These are phyloP conservation scores for Gnathonemus longibarbis DNA, from an alignment of 2,113 vertebrate species.

Conservation along the genomic window DNA sequence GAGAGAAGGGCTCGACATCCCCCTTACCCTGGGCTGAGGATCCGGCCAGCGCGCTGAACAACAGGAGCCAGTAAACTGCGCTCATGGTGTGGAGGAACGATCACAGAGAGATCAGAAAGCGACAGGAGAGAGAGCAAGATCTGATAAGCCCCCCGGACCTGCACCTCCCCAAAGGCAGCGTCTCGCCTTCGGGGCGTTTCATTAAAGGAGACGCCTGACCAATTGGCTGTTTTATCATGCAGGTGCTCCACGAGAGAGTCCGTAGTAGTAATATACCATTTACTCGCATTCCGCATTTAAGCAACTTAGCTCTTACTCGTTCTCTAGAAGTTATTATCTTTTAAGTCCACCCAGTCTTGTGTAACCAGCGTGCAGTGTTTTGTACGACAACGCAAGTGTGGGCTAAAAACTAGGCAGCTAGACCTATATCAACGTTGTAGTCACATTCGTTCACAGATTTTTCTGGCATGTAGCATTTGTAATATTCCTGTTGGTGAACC, in stretches of 20 bases:
- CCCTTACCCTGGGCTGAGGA: slow-evolving; percentile 36
- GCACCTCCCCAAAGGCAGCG: slow-evolving; percentile 30
- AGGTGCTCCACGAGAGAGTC: background rate
- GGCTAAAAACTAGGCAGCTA: background rate
- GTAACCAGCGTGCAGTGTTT: background rate
- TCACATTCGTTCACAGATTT: background rate
- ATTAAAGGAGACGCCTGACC: background rate
- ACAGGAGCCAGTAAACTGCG: slow-evolving; percentile 12
- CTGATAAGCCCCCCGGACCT: slow-evolving; percentile 28
- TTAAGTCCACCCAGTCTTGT: background rate
- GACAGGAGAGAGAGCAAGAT: slow-evolving; percentile 9
- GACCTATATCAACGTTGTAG: background rate
- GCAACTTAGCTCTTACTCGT: background rate
- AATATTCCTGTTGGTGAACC: background rate
- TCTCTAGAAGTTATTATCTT: background rate
- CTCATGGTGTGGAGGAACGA: slow-evolving; percentile 28
- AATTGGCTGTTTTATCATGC: slow-evolving; percentile 8
- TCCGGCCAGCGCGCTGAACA: slow-evolving; percentile 20
- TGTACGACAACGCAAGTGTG: background rate
- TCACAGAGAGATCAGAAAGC: background rate
- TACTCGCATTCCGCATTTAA: background rate
- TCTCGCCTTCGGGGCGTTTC: background rate
- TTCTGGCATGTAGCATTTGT: background rate
- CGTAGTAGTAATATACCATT: background rate
- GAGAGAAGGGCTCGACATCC: background rate